Conservation (phyloP, 2,797 vertebrate species). For the Tokudaia tokunoshimensis region DNA sequence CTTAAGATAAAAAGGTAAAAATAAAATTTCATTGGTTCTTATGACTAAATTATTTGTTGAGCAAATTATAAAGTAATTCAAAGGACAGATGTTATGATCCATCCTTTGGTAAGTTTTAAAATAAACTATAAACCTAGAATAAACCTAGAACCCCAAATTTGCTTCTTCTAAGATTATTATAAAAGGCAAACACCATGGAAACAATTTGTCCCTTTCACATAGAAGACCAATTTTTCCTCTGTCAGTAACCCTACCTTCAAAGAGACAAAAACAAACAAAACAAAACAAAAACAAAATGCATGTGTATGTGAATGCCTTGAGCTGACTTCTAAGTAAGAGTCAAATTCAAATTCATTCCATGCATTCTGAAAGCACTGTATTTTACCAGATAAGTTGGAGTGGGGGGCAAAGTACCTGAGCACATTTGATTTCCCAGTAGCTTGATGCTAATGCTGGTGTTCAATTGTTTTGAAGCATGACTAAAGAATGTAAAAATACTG, state of each 20-base stretch:
- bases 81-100: background rate
- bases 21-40: constrained; percentile 16
- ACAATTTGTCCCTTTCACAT: background rate
- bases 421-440: constrained; percentile 83
- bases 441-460: constrained; percentile 85
- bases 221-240: constrained; percentile 38
- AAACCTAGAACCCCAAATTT: constrained; percentile 12
- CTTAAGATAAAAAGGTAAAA: background rate
- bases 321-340: constrained; percentile 74
- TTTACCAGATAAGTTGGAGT: constrained; percentile 72
- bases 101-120: background rate
- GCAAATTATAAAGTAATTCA: constrained; percentile 17
- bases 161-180: constrained; percentile 32
- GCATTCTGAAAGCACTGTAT: constrained; percentile 79
- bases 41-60: constrained; percentile 17
- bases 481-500: constrained; percentile 86
- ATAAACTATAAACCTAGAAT: constrained; percentile 31
- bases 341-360: constrained; percentile 85
- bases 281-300: background rate
- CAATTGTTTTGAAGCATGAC: constrained; percentile 88
- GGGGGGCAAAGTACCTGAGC: constrained; percentile 37
- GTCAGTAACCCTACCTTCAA: constrained; percentile 69
- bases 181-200: constrained; percentile 29
- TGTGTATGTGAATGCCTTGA: constrained; percentile 83
- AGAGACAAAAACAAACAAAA: constrained; percentile 70